Base-by-base conservation (phyloP, 1,140 invertebrate genomes). In the Leguminivora glycinivorella region DNA sequence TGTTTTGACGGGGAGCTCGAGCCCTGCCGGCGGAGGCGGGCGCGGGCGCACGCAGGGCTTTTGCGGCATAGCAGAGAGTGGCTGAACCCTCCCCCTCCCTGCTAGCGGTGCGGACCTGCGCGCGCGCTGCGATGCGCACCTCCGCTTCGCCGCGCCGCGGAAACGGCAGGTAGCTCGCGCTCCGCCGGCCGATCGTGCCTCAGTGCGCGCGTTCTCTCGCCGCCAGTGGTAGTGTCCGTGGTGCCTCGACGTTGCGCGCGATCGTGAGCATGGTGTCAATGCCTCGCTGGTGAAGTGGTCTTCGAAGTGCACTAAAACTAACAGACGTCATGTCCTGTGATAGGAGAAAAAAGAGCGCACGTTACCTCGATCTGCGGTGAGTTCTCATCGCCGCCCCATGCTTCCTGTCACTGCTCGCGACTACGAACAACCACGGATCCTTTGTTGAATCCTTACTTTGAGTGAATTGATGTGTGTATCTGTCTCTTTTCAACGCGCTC, bases 301-400 rank as follows among this genome's bases (percentile, higher is more conserved):
- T 78, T 82, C 77, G 34, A 75, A 84, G 85, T 88, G 83, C 68
- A 81, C 69, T 71, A 69, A 71, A 77, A 38, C 12, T 78, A 72
- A 83, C 79, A 75, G 60, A 85, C 85, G 84, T 85, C 75, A 91
- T 91, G 89, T 91, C 89, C 87, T 91, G 89, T 83, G 89, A 91
- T 77, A 85, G 87, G 84, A 89, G 88, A 89, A 88, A 85, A 76
- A 90, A 85, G 77, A 81, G 84, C 78, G 87, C 83, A 78, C 89
- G 89, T 75, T 89, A 86, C 83, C 88, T 90, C 82, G 89, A 90
- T 78, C 85, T 91, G 81, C 89, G 89, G 89, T 91, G 87, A 91
- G 89, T 91, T 82, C 78, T 71, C 70, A 73, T 60, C 75, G 78
- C 77, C 77, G 78, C 80, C 76, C 80, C 76, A 82, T 71, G 85